Conservation (phyloP, 2,113 vertebrate genomes). For the Steatornis caripensis region DNA sequence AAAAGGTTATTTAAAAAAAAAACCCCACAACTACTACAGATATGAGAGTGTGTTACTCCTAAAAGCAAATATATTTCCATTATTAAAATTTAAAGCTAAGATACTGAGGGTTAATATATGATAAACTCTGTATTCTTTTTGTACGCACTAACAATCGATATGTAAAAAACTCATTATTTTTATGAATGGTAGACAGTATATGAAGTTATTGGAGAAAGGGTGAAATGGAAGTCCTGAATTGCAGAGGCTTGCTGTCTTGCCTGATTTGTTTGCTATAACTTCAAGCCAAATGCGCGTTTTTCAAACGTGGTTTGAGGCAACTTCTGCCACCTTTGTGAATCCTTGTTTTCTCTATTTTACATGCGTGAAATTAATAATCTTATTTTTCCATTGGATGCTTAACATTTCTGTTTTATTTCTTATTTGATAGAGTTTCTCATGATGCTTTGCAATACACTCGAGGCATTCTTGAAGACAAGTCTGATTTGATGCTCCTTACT, state of each 20-base stretch:
- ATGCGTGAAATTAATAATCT: not conserved
- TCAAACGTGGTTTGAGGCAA: not conserved
- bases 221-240: not conserved
- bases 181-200: not conserved
- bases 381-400: not conserved
- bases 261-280: not conserved
- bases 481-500: not conserved
- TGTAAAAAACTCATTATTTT: not conserved
- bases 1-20: not conserved
- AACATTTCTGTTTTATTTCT: not conserved
- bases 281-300: not conserved
- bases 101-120: not conserved
- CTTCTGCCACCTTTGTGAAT: not conserved
- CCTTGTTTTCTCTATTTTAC: not conserved
- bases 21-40: rapidly evolving
- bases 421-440: not conserved
- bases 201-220: not conserved
- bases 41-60: not conserved
- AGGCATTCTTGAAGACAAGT: not conserved
- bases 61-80: not conserved
- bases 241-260: not conserved
- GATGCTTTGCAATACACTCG: not conserved
- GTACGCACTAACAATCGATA: rapidly evolving
- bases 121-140: not conserved
- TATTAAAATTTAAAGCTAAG: not conserved